Base-by-base conservation (phyloP, 1,140 invertebrate species). In the Zaprionus kolodkinae region DNA sequence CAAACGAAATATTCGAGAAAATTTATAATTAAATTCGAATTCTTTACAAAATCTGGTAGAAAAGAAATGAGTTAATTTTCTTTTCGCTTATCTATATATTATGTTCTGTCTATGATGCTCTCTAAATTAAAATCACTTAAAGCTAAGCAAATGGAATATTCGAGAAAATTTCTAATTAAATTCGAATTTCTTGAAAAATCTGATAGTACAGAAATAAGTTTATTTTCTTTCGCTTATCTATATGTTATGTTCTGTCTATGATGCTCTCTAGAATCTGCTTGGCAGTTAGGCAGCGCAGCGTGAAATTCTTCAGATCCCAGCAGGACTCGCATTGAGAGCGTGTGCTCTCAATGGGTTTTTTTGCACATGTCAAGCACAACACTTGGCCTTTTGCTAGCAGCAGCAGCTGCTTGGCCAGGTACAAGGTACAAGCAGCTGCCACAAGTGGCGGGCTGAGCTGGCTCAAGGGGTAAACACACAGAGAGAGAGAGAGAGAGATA, bases 311-410 rank as follows among this genome's bases (percentile, higher is more conserved):
- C 69, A 56, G 72, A 50, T 54, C 70, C 60, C 84, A 82, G 68
- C 72, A 74, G 79, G 76, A 64, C 61, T 64, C 75, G 57, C 52
- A 55, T 62, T 72, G 60, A 76, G 56, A 76, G 56, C 30, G 43
- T 17, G 40, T 45, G 48, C 43, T 59, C 64, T 82, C 61, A 50
- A 63, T 72, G 79, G 71, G 77, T 64, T 77, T 45, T 77, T 45
- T 45, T 77, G 77, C 67, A 80, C 70, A 78, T 84, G 84, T 87
- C 84, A 87, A 87, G 84, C 84, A 88, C 80, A 83, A 87, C 84
- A 87, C 84, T 87, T 84, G 84, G 77, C 80, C 85, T 88, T 88
- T 87, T 88, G 73, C 85, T 72, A 72, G 80, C 77, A 84, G 80
- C 77, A 84, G 80, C 85, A 21, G 80, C 85, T 88, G 79, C 79